Percentiles rank a stretch among this genome's conserved stretches.
phyloP scores from a whole-genome alignment of 2,888 invertebrate genomes.

The Callosobruchus maculatus region DNA sequence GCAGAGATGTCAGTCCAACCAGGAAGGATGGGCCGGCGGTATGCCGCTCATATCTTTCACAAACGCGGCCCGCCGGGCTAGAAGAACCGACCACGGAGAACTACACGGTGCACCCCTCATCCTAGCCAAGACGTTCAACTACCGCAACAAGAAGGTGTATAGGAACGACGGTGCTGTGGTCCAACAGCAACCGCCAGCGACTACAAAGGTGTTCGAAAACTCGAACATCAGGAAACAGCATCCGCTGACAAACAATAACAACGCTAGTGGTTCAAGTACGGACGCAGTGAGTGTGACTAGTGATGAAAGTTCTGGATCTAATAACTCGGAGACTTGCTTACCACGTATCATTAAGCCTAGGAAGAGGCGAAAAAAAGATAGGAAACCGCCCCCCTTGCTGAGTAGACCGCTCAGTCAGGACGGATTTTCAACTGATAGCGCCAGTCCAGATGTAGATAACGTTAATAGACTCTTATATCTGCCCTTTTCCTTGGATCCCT shows the following conservation, averaged over 20 bases:
- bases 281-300: conserved; percentile 72
- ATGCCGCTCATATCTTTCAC: conserved; percentile 77
- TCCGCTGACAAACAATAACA: conserved; percentile 15
- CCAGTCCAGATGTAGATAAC: conserved; percentile 37
- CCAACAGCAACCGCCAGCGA: conserved; percentile 8
- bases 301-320: conserved; percentile 69
- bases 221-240: conserved; percentile 16
- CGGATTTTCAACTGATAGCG: conserved; percentile 38
- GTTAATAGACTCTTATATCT: conserved; percentile 10
- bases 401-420: conserved; percentile 36
- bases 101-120: conserved; percentile 78
- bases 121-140: conserved; percentile 60
- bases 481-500: conserved; percentile 14
- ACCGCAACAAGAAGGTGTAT: conserved; percentile 41
- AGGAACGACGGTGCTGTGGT: conserved; percentile 26
- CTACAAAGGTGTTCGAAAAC: conserved; percentile 26
- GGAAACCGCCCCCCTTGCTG: conserved; percentile 63
- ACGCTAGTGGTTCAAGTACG: conserved; percentile 33
- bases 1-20: conserved; percentile 44
- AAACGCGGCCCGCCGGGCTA: conserved; percentile 56
- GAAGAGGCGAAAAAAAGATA: conserved; percentile 85
- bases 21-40: conserved; percentile 71
- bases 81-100: conserved; percentile 71
- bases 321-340: conserved; percentile 69
- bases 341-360: conserved; percentile 87